Evolutionary conservation across 2,888 invertebrate species (phyloP), one percentile per base, ranked within the genome.

Genomic region (Neoitamus cyanurus): DNA sequence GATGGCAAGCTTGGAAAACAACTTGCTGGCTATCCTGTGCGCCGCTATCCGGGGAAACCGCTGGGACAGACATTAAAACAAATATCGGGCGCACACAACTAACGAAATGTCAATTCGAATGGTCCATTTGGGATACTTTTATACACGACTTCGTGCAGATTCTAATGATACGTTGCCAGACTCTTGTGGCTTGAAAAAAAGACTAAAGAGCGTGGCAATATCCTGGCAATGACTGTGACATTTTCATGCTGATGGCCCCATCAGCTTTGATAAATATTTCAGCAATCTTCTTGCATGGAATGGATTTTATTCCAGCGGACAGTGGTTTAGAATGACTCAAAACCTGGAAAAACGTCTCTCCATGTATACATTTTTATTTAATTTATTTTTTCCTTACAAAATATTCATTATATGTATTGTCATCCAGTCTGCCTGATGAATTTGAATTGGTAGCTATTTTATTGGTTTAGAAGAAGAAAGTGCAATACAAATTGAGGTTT

Each of bases 21-120:
- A 34, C 80, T 80, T 80, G 31, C 34, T 34, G 68, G 31, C 80
- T 9, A 34, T 80, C 68, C 11, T 25, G 25, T 75, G 37, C 75
- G 34, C 58, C 68, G 31, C 34, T 20, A 42, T 80, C 80, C 34
- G 5, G 77, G 46, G 77, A 58, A 68, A 34, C 30, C 36, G 34
- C 30, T 42, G 58, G 80, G 68, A 80, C 80, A 80, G 58, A 34
- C 80, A 80, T 58, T 80, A 80, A 80, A 68, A 58, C 80, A 80
- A 68, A 80, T 68, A 80, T 80, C 68, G 58, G 58, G 36, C 58
- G 13, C 80, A 37, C 80, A 42, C 80, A 48, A 80, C 58, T 68
- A 80, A 80, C 80, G 25, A 68, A 68, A 80, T 34, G 58, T 80
- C 80, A 68, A 68, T 58, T 80, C 80, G 80, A 80, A 58, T 80